phyloP scores from a whole-genome alignment of 2,797 vertebrate genomes.

The Steatocranus sp. region DNA sequence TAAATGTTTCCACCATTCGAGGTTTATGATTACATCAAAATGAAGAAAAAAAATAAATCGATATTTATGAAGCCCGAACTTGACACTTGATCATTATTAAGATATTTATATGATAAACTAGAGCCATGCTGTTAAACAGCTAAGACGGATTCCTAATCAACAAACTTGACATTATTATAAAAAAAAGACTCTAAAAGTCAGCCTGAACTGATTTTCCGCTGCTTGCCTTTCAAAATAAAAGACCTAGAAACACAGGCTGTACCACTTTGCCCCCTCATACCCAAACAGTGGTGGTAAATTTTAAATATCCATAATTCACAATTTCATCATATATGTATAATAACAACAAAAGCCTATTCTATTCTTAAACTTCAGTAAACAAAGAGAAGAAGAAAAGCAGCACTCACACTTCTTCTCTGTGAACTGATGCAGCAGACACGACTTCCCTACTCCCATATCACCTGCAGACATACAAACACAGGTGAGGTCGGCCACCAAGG shows the following conservation, averaged over 20 bases:
- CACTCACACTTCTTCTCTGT: slow-evolving; percentile 99
- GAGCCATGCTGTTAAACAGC: neutral
- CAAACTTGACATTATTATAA: neutral
- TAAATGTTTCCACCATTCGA: neutral
- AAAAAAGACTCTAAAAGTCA: neutral
- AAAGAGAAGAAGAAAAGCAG: neutral
- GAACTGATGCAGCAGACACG: slow-evolving; percentile 95
- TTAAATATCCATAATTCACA: neutral
- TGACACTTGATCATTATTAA: neutral
- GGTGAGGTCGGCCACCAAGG: neutral
- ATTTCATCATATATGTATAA: neutral
- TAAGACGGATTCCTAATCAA: neutral
- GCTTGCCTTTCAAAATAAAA: neutral
- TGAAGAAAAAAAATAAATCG: neutral
- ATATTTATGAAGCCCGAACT: neutral
- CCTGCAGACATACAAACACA: slow-evolving; percentile 69
- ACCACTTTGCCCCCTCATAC: rapidly evolving
- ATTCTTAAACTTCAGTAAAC: neutral
- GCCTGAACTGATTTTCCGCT: neutral
- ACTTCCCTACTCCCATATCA: slow-evolving; percentile 98
- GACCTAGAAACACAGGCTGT: neutral
- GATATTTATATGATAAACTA: neutral
- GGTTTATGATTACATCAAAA: rapidly evolving
- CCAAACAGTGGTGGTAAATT: neutral
- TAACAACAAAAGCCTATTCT: rapidly evolving